Conservation (phyloP, 2,113 vertebrate species). For the Dipodomys stephensi region DNA sequence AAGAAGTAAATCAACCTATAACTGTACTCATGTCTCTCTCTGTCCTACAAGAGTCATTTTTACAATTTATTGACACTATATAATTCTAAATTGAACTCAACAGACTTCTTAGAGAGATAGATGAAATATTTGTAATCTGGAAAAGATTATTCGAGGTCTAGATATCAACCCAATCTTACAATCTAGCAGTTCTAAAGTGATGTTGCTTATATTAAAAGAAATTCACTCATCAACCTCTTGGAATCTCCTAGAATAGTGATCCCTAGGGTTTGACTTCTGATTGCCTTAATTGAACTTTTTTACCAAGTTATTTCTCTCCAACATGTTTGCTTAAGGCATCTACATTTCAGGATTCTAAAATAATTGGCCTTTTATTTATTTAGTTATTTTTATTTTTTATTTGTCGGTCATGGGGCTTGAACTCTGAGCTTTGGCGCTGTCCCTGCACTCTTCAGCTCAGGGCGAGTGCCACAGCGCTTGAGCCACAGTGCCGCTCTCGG, state of each 20-base stretch:
- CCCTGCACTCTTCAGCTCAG: no score
- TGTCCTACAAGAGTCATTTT: neutral
- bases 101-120: neutral
- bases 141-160: neutral
- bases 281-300: conserved; percentile 17
- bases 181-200: neutral
- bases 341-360: neutral
- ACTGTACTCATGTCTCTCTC: neutral
- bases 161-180: neutral
- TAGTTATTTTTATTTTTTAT: no score
- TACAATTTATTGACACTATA: neutral
- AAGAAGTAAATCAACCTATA: neutral
- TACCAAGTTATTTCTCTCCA: neutral
- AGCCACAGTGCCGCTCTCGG: no score
- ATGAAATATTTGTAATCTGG: neutral
- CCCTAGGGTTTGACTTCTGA: neutral
- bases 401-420: no score
- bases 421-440: no score
- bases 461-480: no score
- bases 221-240: neutral
- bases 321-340: neutral
- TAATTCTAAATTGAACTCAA: conserved; percentile 24
- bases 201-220: neutral
- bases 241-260: neutral
- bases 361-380: neutral